Conservation (phyloP, 2,888 invertebrate genomes). For the Dendrolimus pini region DNA sequence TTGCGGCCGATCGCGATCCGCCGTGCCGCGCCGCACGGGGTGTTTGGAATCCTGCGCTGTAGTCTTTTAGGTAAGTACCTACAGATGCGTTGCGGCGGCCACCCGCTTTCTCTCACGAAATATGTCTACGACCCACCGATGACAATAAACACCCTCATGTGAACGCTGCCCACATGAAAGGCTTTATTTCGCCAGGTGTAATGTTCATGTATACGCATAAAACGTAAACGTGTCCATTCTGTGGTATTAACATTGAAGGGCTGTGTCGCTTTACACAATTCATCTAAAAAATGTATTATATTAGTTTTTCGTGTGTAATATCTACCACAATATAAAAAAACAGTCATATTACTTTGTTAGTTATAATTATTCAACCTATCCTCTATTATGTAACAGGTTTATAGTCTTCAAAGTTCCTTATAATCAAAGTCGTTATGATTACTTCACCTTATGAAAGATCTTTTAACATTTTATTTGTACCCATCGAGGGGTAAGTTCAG, state of each 20-base stretch:
- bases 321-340: no score
- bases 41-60: constrained; percentile 32
- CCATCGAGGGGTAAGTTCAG: constrained; percentile 45
- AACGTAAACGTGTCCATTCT: constrained; percentile 36
- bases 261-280: constrained; percentile 9
- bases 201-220: constrained; percentile 41
- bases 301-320: no score
- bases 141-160: constrained; percentile 48
- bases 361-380: no score
- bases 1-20: constrained; percentile 39
- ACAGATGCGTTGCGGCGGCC: constrained; percentile 8
- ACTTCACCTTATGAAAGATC: neutral
- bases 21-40: constrained; percentile 16
- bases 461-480: neutral
- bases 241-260: constrained; percentile 32
- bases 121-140: constrained; percentile 43
- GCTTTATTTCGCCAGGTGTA: constrained; percentile 52
- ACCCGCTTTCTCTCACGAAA: constrained; percentile 35
- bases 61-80: constrained; percentile 45
- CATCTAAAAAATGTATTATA: no score
- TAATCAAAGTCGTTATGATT: constrained; percentile 11
- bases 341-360: no score
- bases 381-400: no score
- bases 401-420: no score
- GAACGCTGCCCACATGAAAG: constrained; percentile 44